Conservation (phyloP, 1,140 invertebrate species). For the Schlechtendalia chinensis region DNA sequence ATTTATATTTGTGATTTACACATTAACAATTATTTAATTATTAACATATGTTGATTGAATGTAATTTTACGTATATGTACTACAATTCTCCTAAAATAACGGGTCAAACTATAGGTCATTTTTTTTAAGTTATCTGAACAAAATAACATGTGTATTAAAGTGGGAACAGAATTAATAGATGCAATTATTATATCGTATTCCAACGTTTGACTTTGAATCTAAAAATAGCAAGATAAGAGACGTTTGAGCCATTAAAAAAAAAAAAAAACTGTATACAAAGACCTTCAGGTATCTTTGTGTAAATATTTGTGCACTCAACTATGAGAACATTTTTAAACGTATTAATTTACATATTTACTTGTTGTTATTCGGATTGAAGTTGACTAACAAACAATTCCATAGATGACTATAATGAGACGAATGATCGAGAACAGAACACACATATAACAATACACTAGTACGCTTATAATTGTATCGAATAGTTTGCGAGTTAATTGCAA, state of each 20-base stretch:
- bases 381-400: neutral
- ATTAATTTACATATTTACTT: neutral
- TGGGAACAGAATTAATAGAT: neutral
- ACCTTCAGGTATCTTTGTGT: conserved; percentile 1
- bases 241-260: conserved; percentile 11
- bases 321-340: neutral
- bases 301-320: neutral
- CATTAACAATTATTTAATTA: no score
- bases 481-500: no score
- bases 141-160: neutral
- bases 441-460: no score
- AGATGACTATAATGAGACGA: no score
- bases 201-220: conserved; percentile 27
- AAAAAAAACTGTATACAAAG: conserved; percentile 14
- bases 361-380: neutral
- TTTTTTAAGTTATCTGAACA: conserved; percentile 17
- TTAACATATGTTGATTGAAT: no score
- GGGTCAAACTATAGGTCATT: neutral
- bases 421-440: no score
- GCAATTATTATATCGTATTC: neutral
- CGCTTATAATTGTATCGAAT: no score
- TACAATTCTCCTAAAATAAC: conserved; percentile 3
- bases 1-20: neutral
- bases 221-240: conserved; percentile 27
- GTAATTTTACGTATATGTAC: no score